Conservation (phyloP, 2,113 vertebrate species). For the Desmodus rotundus region DNA sequence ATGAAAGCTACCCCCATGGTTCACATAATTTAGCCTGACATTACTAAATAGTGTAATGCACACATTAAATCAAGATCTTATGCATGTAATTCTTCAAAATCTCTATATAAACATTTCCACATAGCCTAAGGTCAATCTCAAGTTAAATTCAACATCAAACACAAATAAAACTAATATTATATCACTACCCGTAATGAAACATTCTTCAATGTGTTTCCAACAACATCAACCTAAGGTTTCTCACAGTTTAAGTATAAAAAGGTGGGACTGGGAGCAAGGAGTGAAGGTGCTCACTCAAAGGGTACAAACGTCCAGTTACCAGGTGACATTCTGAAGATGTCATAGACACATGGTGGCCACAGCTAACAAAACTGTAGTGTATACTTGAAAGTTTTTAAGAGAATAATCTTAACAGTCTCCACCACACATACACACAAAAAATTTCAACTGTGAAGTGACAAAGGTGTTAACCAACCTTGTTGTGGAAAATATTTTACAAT, state of each 20-base stretch:
- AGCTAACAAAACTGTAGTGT: background rate
- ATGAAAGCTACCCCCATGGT: constrained; percentile 81
- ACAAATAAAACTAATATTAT: background rate
- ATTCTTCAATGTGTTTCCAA: background rate
- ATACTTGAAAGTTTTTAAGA: background rate
- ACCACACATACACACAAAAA: background rate
- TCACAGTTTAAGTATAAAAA: background rate
- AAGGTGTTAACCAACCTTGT: background rate
- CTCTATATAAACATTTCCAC: constrained; percentile 20
- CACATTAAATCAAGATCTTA: constrained; percentile 82
- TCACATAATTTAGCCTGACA: constrained; percentile 83
- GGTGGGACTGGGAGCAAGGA: background rate
- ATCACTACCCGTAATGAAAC: background rate
- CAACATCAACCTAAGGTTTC: constrained; percentile 11
- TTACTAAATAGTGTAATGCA: constrained; percentile 85
- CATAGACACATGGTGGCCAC: background rate
- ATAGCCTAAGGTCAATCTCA: constrained; percentile 24
- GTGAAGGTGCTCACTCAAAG: background rate
- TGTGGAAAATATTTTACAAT: background rate
- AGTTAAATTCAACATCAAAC: constrained; percentile 47
- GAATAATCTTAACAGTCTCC: background rate
- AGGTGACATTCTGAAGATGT: background rate
- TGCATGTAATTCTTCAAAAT: constrained; percentile 56
- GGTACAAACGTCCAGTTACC: background rate
- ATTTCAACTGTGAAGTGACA: background rate